A percentile compares a stretch with the other conserved stretches of the same genome.
Evolutionary conservation across 2,113 vertebrate species (phyloP).

Genomic region (Zonotrichia leucophrys): DNA sequence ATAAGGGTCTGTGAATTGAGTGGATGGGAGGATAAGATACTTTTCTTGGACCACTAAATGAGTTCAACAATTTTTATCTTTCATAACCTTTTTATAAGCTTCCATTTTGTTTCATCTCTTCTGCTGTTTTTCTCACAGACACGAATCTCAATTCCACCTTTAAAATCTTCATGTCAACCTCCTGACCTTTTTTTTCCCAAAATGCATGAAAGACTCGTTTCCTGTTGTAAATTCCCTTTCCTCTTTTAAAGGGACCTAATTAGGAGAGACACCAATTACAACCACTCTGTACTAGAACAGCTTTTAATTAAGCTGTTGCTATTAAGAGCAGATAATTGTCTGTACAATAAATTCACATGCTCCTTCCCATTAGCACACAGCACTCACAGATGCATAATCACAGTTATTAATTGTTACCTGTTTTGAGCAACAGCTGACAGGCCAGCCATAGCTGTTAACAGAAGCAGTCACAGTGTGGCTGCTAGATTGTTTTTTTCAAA

Average conservation of each 20-base stretch:
- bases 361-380: neutral
- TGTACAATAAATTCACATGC: neutral
- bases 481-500: neutral
- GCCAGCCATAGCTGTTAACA: neutral
- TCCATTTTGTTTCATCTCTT: neutral
- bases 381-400: neutral
- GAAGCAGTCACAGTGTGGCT: neutral
- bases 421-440: neutral
- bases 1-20: neutral
- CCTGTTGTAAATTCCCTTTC: neutral
- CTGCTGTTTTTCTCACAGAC: neutral
- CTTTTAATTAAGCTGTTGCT: neutral
- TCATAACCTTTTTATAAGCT: neutral
- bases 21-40: neutral
- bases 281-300: neutral
- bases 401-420: neutral
- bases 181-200: neutral
- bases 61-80: neutral
- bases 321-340: neutral
- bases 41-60: neutral
- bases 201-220: fast-evolving
- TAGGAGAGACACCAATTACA: neutral
- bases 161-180: neutral
- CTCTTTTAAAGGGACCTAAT: neutral
- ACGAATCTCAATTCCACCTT: neutral